A percentile compares a stretch with the other conserved stretches of the same genome.
These are phyloP conservation scores for Triplophysa dalaica DNA, from an alignment of 2,113 vertebrate genomes.

Conservation along the genomic window DNA sequence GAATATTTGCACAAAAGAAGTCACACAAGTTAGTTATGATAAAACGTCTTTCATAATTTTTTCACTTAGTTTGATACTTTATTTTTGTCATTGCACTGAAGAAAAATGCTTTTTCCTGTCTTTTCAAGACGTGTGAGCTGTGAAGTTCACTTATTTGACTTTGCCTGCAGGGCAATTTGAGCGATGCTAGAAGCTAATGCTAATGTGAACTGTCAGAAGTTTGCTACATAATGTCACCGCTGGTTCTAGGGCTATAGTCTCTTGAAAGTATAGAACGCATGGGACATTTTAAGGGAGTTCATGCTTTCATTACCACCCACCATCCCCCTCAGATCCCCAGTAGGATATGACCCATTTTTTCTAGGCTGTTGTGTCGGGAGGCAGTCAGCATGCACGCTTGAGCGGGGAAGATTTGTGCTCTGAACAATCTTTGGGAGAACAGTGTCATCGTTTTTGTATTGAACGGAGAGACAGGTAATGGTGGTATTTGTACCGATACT, in stretches of 20 bases:
- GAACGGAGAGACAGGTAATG: neutral
- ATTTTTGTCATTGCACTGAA: too few relatives aligned
- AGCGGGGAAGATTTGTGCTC: neutral
- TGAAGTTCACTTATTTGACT: slow-evolving; percentile 28
- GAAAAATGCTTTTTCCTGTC: neutral
- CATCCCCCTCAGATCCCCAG: slow-evolving; percentile 23
- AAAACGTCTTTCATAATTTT: neutral
- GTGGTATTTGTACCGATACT: too few relatives aligned
- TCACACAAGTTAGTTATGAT: neutral
- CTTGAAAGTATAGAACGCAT: neutral
- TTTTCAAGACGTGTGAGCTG: neutral
- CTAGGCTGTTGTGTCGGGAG: slow-evolving; percentile 11
- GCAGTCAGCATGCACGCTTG: neutral
- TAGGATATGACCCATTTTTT: slow-evolving; percentile 38
- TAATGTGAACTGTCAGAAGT: slow-evolving; percentile 29
- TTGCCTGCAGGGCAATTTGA: slow-evolving; percentile 8
- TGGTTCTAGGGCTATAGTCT: slow-evolving; percentile 44
- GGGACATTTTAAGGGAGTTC: slow-evolving; percentile 19
- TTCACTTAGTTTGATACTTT: neutral
- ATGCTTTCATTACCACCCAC: slow-evolving; percentile 1
- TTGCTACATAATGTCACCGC: slow-evolving; percentile 47
- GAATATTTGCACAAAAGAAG: too few relatives aligned
- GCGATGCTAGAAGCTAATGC: slow-evolving; percentile 15
- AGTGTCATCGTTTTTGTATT: slow-evolving; percentile 2
- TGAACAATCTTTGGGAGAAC: neutral